A percentile compares a stretch with the other conserved stretches of the same genome.
These are phyloP conservation scores for Cettia cetti DNA, from an alignment of 2,113 vertebrate genomes.

Conservation along the genomic window DNA sequence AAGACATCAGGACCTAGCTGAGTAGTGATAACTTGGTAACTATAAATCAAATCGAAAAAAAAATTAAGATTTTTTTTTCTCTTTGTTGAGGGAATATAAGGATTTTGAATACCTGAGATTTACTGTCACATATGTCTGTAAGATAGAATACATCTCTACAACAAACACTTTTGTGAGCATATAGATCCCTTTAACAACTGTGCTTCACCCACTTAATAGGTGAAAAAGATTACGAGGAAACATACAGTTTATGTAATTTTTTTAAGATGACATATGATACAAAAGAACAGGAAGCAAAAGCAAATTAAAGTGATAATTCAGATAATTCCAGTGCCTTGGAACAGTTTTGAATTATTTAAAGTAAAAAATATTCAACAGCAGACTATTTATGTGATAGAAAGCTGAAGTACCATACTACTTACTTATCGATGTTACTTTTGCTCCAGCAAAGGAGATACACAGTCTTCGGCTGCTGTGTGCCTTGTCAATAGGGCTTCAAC, in stretches of 20 bases:
- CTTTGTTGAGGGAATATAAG: neutral
- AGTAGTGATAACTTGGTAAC: neutral
- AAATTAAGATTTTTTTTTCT: fast-evolving
- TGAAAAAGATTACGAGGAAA: neutral
- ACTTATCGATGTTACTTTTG: neutral
- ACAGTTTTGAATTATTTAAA: neutral
- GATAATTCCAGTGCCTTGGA: neutral
- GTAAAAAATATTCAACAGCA: neutral
- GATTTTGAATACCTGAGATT: neutral
- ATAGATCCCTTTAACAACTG: neutral
- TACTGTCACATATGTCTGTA: neutral
- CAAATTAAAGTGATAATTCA: neutral
- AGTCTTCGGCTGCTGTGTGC: neutral
- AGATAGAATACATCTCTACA: neutral
- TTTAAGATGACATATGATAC: neutral
- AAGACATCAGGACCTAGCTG: neutral
- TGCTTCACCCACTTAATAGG: neutral
- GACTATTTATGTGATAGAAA: neutral
- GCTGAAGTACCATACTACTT: neutral
- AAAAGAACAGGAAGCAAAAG: neutral
- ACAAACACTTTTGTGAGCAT: neutral
- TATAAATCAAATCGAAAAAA: neutral
- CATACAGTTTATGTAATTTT: neutral
- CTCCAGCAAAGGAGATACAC: neutral
- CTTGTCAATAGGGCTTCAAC: neutral